These are phyloP conservation scores for Borostomias antarcticus DNA, from an alignment of 2,797 vertebrate species.

Conservation along the genomic window DNA sequence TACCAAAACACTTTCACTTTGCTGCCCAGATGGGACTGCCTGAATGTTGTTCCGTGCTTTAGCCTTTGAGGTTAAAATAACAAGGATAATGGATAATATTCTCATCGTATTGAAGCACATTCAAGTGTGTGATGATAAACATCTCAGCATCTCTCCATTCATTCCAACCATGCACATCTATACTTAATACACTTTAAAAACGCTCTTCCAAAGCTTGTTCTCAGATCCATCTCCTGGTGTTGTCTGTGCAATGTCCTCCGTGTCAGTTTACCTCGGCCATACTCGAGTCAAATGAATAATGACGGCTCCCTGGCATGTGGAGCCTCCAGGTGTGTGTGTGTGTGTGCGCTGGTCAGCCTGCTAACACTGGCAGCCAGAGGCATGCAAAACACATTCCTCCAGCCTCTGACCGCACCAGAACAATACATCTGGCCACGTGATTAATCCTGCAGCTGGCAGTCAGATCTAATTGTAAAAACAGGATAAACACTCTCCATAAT, in stretches of 20 bases:
- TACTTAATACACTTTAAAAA: not conserved
- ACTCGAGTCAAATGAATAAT: not conserved
- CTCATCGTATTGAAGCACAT: not conserved
- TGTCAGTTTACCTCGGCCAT: not conserved
- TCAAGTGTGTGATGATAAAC: not conserved
- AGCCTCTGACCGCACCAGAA: slow-evolving; percentile 50
- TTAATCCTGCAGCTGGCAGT: slow-evolving; percentile 70
- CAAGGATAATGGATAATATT: not conserved
- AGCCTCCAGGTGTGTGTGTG: slow-evolving; percentile 38
- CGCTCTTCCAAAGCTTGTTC: not conserved
- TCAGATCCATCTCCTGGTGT: not conserved
- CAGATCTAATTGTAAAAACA: slow-evolving; percentile 75
- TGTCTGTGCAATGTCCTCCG: not conserved
- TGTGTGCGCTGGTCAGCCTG: slow-evolving; percentile 41
- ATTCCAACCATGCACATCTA: not conserved
- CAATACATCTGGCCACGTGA: slow-evolving; percentile 66
- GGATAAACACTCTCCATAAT: slow-evolving; percentile 72
- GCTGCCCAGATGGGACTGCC: not conserved
- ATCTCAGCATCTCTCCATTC: not conserved
- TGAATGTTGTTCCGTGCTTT: not conserved
- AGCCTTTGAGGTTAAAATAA: slow-evolving; percentile 21
- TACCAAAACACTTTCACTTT: not conserved
- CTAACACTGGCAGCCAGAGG: slow-evolving; percentile 49
- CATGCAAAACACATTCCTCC: slow-evolving; percentile 53
- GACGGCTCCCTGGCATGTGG: slow-evolving; percentile 8